phyloP scores from a whole-genome alignment of 2,888 invertebrate genomes.

The Corbicula japonica region DNA sequence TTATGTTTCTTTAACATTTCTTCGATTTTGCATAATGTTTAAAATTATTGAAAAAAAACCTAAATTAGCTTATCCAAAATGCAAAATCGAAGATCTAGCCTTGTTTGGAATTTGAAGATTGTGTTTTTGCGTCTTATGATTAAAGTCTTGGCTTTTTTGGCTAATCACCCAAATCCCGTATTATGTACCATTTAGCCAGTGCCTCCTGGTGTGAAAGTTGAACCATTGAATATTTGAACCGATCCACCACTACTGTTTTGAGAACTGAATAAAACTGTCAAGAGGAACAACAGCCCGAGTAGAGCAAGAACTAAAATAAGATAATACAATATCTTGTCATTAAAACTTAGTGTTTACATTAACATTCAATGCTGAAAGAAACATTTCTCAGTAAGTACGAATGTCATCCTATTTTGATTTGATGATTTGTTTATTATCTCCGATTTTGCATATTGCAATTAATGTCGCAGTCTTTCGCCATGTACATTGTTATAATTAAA shows the following conservation, averaged over 20 bases:
- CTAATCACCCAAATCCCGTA: not conserved
- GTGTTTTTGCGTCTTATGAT: constrained; percentile 15
- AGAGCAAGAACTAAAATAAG: constrained; percentile 22
- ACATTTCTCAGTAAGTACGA: not conserved
- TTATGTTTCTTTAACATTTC: no score
- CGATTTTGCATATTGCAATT: constrained; percentile 41
- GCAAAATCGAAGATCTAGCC: constrained; percentile 27
- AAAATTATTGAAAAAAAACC: no score
- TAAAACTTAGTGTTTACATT: not conserved
- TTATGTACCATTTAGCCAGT: constrained; percentile 10
- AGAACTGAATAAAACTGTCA: constrained; percentile 26
- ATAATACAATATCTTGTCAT: not conserved
- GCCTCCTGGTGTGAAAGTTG: constrained; percentile 1
- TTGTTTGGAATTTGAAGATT: not conserved
- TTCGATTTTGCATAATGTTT: no score
- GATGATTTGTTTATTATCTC: constrained; percentile 8
- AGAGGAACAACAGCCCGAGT: constrained; percentile 21
- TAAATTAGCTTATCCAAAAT: no score
- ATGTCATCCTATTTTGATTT: not conserved
- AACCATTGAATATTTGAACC: constrained; percentile 13
- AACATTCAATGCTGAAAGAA: not conserved
- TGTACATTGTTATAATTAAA: no score
- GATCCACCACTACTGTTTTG: constrained; percentile 11
- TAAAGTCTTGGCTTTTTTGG: constrained; percentile 6
- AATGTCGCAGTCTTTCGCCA: no score